Conservation (phyloP, 2,888 invertebrate genomes). For the Atherix ibis region DNA sequence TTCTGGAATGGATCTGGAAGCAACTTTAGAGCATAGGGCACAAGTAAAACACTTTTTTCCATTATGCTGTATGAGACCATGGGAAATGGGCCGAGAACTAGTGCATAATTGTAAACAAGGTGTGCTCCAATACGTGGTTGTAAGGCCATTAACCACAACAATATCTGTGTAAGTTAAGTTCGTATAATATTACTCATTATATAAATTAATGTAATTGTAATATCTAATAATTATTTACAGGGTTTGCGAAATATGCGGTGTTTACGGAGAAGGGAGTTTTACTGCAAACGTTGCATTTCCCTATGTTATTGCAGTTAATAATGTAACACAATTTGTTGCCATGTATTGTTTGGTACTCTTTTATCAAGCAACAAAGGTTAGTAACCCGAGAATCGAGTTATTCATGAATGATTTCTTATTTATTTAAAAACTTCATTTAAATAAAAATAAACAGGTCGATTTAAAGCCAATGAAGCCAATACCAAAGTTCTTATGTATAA, state of each 20-base stretch:
- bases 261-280: constrained; percentile 87
- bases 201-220: not conserved
- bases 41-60: constrained; percentile 81
- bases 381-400: not conserved
- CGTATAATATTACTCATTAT: not conserved
- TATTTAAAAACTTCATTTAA: not conserved
- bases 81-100: constrained; percentile 87
- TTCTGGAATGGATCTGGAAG: constrained; percentile 72
- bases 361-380: constrained; percentile 69
- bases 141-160: constrained; percentile 76
- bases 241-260: constrained; percentile 68
- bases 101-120: constrained; percentile 93
- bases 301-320: constrained; percentile 76
- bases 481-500: constrained; percentile 91
- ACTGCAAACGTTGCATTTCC: constrained; percentile 72
- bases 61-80: constrained; percentile 62
- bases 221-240: constrained; percentile 34
- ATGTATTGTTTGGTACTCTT: constrained; percentile 94
- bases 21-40: constrained; percentile 60
- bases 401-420: constrained; percentile 1
- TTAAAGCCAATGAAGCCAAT: constrained; percentile 84
- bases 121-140: constrained; percentile 86
- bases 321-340: constrained; percentile 85
- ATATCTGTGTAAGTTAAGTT: constrained; percentile 63
- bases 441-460: constrained; percentile 36